Conservation (phyloP, 2,888 invertebrate species). For the Mycogona germanica region DNA sequence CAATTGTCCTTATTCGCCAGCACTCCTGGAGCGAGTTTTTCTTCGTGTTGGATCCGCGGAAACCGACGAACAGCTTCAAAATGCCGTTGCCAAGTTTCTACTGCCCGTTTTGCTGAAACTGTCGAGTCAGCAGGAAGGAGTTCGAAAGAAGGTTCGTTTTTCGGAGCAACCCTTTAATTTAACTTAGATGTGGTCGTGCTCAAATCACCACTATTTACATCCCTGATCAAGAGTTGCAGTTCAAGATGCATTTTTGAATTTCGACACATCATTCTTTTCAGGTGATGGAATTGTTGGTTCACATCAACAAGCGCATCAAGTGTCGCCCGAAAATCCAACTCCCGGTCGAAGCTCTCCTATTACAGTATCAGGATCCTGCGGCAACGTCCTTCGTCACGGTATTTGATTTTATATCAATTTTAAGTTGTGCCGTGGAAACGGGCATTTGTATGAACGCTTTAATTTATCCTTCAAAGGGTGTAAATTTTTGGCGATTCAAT, state of each 20-base stretch:
- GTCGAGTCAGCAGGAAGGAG: conserved; percentile 72
- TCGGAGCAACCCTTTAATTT: not conserved
- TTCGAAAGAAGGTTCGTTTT: conserved; percentile 46
- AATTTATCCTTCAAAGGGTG: not conserved
- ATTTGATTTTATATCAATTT: too few species aligned
- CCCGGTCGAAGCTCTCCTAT: conserved; percentile 68
- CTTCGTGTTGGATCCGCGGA: conserved; percentile 78
- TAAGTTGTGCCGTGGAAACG: too few species aligned
- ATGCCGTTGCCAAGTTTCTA: conserved; percentile 64
- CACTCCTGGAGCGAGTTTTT: conserved; percentile 77
- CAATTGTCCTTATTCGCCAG: too few species aligned
- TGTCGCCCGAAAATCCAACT: conserved; percentile 69
- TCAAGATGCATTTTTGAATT: not conserved
- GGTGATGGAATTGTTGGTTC: conserved; percentile 85
- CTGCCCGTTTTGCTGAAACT: conserved; percentile 82
- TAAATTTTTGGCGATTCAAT: too few species aligned
- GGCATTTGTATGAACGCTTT: not conserved
- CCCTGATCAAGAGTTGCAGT: not conserved
- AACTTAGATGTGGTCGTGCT: not conserved
- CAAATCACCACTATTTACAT: not conserved
- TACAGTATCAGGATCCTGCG: conserved; percentile 63
- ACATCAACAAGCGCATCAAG: conserved; percentile 80
- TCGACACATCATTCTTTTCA: conserved; percentile 32
- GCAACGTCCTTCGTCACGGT: conserved; percentile 67
- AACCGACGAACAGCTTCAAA: conserved; percentile 75